Base-by-base conservation (phyloP, 2,888 invertebrate genomes). In the Melinopterus prodromus region DNA sequence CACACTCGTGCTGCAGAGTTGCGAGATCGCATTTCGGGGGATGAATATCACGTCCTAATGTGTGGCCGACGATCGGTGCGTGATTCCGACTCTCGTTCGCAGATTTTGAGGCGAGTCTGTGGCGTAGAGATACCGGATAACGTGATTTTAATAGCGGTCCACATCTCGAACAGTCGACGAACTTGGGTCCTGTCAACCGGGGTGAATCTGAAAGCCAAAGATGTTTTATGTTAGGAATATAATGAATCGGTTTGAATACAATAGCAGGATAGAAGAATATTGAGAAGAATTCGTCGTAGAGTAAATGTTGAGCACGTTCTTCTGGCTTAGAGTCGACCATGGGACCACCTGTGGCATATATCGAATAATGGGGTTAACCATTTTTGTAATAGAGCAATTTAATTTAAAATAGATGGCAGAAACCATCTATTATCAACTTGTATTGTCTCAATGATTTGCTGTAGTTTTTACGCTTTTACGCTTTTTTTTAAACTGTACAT, bases 91-190 rank as follows among this genome's bases (percentile, higher is more conserved):
- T 84, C 84, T 83, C 84, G 84, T 85, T 83, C 82, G 87, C 87
- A 88, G 88, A 88, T 88, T 88, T 87, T 86, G 86, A 85, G 85
- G 83, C 82, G 79, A 86, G 85, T 84, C 86, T 88, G 87, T 84
- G 85, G 84, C 84, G 81, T 82, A 83, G 84, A 87, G 88, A 88
- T 88, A 88, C 86, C 84, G 86, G 85, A 86, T 87, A 87, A 88
- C 86, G 86, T 84, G 85, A 84, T 84, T 88, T 88, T 88, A 88
- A 88, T 88, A 86, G 86, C 74, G 36, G 36, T 35, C 37, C n/a
- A 7, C 74, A 74, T 74, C 74, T 74, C 37, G n/a, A 74, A n/a
- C 36, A 7, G n/a, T 35, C 35, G 74, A 74, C 74, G 53, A 53
- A 53, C 2, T 53, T 53, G 53, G 53, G 53, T 12, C 12, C 3